phyloP scores from a whole-genome alignment of 2,113 vertebrate species.

The Pseudonaja textilis region DNA sequence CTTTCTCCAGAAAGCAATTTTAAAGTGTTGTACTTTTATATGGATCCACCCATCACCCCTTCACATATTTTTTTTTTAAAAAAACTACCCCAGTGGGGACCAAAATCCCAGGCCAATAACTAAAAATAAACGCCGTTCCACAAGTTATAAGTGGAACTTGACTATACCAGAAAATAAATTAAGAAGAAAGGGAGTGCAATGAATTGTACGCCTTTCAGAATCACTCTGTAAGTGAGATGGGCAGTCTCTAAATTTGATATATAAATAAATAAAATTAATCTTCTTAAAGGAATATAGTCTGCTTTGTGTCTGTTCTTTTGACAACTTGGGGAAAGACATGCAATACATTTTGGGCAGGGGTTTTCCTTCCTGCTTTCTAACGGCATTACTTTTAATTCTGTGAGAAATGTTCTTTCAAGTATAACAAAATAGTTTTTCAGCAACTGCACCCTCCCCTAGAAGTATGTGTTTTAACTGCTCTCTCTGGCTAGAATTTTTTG shows the following conservation, averaged over 20 bases:
- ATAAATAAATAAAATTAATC: background rate
- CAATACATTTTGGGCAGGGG: background rate
- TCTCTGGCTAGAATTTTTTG: background rate
- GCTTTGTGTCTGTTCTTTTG: background rate
- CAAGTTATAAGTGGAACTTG: background rate
- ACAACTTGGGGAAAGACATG: background rate
- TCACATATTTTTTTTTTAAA: background rate
- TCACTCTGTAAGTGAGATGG: background rate
- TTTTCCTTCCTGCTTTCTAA: background rate
- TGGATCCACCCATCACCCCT: background rate
- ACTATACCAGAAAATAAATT: background rate
- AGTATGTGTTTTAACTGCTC: background rate
- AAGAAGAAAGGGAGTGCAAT: background rate
- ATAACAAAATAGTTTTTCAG: background rate
- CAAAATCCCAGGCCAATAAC: background rate
- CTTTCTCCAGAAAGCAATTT: background rate
- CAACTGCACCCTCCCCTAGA: background rate
- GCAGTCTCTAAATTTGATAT: background rate
- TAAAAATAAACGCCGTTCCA: background rate
- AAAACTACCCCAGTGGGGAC: background rate
- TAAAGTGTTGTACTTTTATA: background rate
- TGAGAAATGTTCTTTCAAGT: background rate
- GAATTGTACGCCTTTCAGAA: background rate
- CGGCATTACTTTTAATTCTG: background rate
- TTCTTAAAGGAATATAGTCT: background rate